Evolutionary conservation across 2,797 vertebrate species (phyloP), one percentile per base, ranked within the genome.

Genomic region (Gambelia wislizenii): DNA sequence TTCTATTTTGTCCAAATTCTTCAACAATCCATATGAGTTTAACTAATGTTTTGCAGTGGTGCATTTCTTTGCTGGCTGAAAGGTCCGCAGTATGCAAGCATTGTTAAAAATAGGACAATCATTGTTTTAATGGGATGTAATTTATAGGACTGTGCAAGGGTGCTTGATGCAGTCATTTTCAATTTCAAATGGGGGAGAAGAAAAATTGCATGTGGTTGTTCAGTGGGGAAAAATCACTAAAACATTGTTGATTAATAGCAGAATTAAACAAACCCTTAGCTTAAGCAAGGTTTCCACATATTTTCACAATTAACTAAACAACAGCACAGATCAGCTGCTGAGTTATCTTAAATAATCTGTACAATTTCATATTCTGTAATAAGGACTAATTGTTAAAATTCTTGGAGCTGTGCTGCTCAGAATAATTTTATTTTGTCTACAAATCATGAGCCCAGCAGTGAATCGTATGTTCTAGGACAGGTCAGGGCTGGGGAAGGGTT

Each of bases 51-150:
- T 92, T 92, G 59, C 25, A 82, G 75, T 36, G 47, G 44, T 25
- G 25, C 52, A 89, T 86, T 77, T 87, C 47, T 67, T 80, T 85
- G 67, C 52, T 83, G 0, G 2, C 87, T 93, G 74, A 47, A 39
- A 89, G 6, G 75, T 86, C 56, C 89, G 86, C n/a, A 56, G 49
- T 86, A 93, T 76, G 70, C 74, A 78, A 86, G 61, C 44, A 67
- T 25, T 74, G 14, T 88, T 94, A 89, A 47, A 74, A n/a, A 44
- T 70, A 61, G 83, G 39, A 84, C 75, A 72, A 77, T 47, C 84
- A 77, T 86, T 87, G 61, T 92, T 85, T 89, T 84, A 87, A 84
- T 80, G 25, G 49, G 22, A 52, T 92, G 86, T 80, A 44, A 89
- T 87, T 86, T 89, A 1, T 83, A 75, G 64, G 87, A 3, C 36